Percentiles rank a stretch among this genome's conserved stretches.
Conservation (phyloP, 2,113 vertebrate genomes). For the Xyrauchen texanus region DNA sequence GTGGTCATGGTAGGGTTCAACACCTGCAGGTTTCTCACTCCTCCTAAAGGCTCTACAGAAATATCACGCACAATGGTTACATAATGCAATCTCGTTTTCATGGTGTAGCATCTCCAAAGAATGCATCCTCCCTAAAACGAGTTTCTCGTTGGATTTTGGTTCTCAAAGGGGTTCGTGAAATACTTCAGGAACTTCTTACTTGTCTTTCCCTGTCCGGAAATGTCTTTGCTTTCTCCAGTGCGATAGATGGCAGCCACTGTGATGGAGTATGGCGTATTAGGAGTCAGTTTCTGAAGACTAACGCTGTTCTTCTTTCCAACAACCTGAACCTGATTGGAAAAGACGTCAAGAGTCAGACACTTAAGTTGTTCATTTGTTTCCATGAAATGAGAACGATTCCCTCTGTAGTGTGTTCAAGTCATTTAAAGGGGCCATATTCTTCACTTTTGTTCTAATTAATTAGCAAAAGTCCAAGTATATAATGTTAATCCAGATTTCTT, state of each 20-base stretch:
- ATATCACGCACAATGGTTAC: constrained; percentile 55
- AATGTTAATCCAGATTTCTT: too few relatives aligned
- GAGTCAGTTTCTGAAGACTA: constrained; percentile 85
- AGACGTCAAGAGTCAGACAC: constrained; percentile 27
- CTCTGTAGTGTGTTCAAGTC: too few relatives aligned
- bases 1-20: constrained; percentile 91
- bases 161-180: background rate
- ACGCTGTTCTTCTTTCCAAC: constrained; percentile 86
- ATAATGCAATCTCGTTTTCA: background rate
- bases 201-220: constrained; percentile 87
- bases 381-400: too few relatives aligned
- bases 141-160: background rate
- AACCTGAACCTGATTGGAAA: constrained; percentile 77
- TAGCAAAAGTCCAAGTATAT: too few relatives aligned
- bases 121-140: background rate
- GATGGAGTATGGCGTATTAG: constrained; percentile 85
- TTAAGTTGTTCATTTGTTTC: too few relatives aligned
- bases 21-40: constrained; percentile 88
- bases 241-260: constrained; percentile 81
- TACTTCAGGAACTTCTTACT: constrained; percentile 75
- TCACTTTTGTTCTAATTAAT: too few relatives aligned
- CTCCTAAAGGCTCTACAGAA: constrained; percentile 84
- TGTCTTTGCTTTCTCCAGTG: constrained; percentile 77
- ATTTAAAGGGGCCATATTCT: too few relatives aligned
- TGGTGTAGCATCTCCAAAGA: background rate